Base-by-base conservation (phyloP, 2,113 vertebrate genomes). In the Cochlearius cochlearius region DNA sequence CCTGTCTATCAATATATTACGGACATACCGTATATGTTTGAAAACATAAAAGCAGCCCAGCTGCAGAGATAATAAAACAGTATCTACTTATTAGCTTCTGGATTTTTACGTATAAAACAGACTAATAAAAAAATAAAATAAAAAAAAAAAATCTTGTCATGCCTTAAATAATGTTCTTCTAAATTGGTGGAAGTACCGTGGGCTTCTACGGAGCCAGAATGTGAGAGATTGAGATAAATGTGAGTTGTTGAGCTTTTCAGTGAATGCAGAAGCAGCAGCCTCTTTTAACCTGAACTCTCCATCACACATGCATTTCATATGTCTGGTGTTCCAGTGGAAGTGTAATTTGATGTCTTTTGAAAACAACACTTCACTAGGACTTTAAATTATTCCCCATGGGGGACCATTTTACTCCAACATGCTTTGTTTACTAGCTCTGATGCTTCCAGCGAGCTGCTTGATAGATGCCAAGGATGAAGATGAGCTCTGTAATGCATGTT, bases 381-480 rank as follows among this genome's bases (percentile, higher is more conserved):
- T 96, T 95, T 85, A 89, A 95, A 96, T 96, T 82, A 88, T 87
- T 95, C 88, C 91, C 93, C 56, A 67, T 53, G 67, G 94, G 95
- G 88, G n/a, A 90, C 58, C 55, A 94, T 92, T 96, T 97, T 90
- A 87, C 55, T 92, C 64, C 75, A 86, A 30, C 11, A 27, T 29
- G 36, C 66, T 96, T 95, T 96, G 92, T 96, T 97, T 97, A 90
- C 82, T 52, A 49, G 59, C 79, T 95, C 69, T 76, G 47, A 66
- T 95, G 90, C 91, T 93, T 93, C 76, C 62, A 93, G 91, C 14
- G 5, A 95, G 69, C 89, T 93, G 15, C 55, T 67, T 95, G 94
- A 93, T 95, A 95, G 92, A 94, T 88, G 80, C 84, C 94, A 91
- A 85, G 80, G 76, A 96, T 38, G 66, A 94, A 88, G 68, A 90